Evolutionary conservation across 2,113 vertebrate genomes (phyloP), one percentile per base, ranked within the genome.

Genomic region (Oostethus manadensis): DNA sequence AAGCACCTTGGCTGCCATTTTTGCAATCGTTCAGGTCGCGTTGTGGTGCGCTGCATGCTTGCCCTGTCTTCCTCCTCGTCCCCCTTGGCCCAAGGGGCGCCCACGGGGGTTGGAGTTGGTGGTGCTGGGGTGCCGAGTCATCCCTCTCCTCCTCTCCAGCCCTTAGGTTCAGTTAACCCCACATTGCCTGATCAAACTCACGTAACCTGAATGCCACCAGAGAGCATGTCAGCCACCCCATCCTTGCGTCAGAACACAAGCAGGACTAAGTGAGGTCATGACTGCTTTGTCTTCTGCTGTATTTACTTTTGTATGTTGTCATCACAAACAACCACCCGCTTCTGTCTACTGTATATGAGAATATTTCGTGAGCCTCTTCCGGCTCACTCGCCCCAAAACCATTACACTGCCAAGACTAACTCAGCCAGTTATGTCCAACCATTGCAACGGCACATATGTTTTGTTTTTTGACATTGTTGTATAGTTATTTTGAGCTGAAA

Each of bases 11-110:
- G 66, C 76, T 71, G 68, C 70, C 69, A 10, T 6, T 51, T 49
- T 66, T 63, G 71, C 69, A 56, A 51, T 50, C 57, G 60, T 57
- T 77, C 55, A 14, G 51, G 60, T 75, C 13, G 72, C 64, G 57
- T 69, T 74, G 78, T 72, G 77, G 77, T 64, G 83, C 83, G 74
- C 80, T 85, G 86, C 84, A 84, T 88, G 88, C 87, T 89, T 86
- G 86, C 87, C 86, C 88, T 88, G 86, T 82, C 86, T 82, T 80
- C 84, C 84, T 88, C 84, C 77, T 78, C 55, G 60, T 70, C 74
- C 61, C 72, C 65, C 75, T 73, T 77, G 79, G 71, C 64, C 49
- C 65, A 26, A 13, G 61, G 49, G 54, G 20, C 63, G 62, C 58
- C 29, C 26, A 54, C 13, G 51, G 26, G 33, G 29, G 54, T 15